Percentiles rank a stretch among this genome's conserved stretches.
Conservation (phyloP, 2,888 invertebrate genomes). For the Mesochorus sp. region DNA sequence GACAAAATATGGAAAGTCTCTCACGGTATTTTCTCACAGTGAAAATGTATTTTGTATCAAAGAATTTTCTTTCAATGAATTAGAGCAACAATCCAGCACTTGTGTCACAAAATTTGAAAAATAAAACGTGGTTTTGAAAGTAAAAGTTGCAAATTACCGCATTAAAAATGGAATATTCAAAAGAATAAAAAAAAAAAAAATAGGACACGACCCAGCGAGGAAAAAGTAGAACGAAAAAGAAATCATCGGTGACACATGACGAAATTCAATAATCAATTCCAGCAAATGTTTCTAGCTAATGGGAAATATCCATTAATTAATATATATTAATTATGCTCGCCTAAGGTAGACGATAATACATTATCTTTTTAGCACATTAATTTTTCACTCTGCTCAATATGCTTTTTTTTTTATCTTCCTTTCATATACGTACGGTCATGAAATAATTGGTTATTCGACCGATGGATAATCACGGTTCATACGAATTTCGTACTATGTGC, state of each 20-base stretch:
- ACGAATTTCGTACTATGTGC: neutral
- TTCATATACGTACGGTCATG: too few relatives aligned
- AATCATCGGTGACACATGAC: neutral
- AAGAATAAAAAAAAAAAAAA: too few relatives aligned
- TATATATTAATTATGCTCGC: too few relatives aligned
- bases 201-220: neutral
- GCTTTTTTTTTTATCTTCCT: too few relatives aligned
- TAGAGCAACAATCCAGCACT: too few relatives aligned
- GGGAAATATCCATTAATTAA: too few relatives aligned
- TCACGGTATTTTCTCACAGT: conserved; percentile 21
- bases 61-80: too few relatives aligned
- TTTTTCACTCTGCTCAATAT: too few relatives aligned
- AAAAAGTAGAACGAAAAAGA: neutral
- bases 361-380: neutral
- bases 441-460: neutral
- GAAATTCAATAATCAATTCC: neutral
- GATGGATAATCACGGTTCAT: neutral
- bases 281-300: neutral
- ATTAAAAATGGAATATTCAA: neutral
- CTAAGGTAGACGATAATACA: too few relatives aligned
- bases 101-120: too few relatives aligned
- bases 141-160: neutral
- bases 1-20: conserved; percentile 17
- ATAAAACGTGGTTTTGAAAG: too few relatives aligned
- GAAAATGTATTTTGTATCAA: too few relatives aligned